A percentile compares a stretch with the other conserved stretches of the same genome.
These are phyloP conservation scores for Drosophila equinoxialis DNA, from an alignment of 1,140 invertebrate genomes.

Conservation along the genomic window DNA sequence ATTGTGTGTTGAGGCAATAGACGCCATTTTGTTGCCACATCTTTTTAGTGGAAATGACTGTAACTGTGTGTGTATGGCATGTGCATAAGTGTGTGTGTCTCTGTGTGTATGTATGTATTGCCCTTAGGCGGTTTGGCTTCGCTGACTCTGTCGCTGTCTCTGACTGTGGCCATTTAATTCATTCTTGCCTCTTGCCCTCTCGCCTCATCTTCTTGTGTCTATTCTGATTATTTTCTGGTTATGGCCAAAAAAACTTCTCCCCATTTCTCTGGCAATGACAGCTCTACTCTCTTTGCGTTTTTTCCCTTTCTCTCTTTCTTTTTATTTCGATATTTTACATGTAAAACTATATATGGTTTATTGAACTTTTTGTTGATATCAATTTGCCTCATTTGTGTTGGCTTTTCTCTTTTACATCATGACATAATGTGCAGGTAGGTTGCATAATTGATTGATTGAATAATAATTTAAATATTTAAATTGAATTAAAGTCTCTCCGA, in stretches of 20 bases:
- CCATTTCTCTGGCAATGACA: background rate
- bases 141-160: conserved; percentile 11
- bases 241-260: conserved; percentile 1
- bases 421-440: background rate
- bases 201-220: background rate
- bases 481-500: background rate
- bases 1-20: conserved; percentile 10
- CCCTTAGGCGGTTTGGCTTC: conserved; percentile 4
- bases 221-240: conserved; percentile 2
- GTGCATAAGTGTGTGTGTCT: background rate
- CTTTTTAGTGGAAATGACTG: conserved; percentile 9
- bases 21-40: conserved; percentile 12
- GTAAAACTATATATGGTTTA: background rate
- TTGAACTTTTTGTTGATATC: conserved; percentile 7
- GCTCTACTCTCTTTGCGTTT: background rate
- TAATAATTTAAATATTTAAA: conserved; percentile 10
- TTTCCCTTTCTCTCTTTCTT: background rate
- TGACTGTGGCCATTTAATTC: conserved; percentile 8
- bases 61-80: background rate
- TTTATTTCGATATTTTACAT: background rate
- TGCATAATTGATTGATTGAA: conserved; percentile 6
- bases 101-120: background rate
- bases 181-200: background rate
- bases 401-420: background rate
- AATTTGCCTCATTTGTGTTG: background rate